phyloP scores from a whole-genome alignment of 2,888 invertebrate species.

The Rotaria socialis region DNA sequence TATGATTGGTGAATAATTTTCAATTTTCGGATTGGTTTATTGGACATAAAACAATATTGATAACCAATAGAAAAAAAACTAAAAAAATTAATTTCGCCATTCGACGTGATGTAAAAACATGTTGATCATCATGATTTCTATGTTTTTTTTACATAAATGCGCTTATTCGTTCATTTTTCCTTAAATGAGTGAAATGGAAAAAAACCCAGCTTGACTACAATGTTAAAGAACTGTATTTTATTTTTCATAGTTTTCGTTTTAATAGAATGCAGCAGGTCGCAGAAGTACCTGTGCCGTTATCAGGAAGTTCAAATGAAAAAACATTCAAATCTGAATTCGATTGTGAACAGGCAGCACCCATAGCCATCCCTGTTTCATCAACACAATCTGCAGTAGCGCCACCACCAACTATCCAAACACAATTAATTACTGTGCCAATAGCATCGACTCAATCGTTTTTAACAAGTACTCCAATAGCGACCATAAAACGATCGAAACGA shows the following conservation, averaged over 20 bases:
- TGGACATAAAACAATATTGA: not conserved
- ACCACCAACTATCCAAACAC: not conserved
- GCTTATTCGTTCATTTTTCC: not conserved
- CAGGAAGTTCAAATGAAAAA: not conserved
- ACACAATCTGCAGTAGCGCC: not conserved
- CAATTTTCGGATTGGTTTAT: not conserved
- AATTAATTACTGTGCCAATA: not conserved
- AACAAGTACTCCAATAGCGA: not conserved
- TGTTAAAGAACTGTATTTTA: not conserved
- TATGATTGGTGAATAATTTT: not conserved
- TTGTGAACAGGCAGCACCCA: not conserved
- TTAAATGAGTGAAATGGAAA: not conserved
- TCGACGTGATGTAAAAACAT: not conserved
- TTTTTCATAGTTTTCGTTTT: not conserved
- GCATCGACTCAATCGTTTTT: not conserved
- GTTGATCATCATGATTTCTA: too few species aligned
- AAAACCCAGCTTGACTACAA: not conserved
- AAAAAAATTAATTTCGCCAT: not conserved
- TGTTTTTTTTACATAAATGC: not conserved
- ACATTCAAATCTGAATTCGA: not conserved
- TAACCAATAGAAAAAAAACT: not conserved
- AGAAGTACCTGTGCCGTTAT: not conserved
- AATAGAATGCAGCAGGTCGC: not conserved
- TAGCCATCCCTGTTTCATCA: not conserved
- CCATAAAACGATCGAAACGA: not conserved